phyloP scores from a whole-genome alignment of 2,888 invertebrate genomes.

The Tillus elongatus region DNA sequence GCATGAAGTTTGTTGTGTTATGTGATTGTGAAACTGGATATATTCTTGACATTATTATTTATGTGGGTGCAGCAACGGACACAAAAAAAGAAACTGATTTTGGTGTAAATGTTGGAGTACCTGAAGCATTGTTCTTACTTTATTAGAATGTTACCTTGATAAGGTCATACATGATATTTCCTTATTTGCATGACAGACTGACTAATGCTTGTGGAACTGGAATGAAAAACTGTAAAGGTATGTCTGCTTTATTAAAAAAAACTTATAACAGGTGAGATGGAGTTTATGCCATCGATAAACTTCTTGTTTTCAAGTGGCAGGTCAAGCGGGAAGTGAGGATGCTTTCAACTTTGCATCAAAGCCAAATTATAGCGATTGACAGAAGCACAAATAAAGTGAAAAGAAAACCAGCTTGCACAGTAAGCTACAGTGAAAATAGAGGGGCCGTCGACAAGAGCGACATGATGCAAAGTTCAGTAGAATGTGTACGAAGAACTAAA shows the following conservation, averaged over 20 bases:
- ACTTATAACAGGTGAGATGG: constrained; percentile 16
- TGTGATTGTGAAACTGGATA: constrained; percentile 24
- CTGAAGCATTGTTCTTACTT: constrained; percentile 19
- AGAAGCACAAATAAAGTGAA: constrained; percentile 15
- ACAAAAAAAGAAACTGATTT: constrained; percentile 8
- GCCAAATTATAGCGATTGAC: constrained; percentile 20
- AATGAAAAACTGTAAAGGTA: constrained; percentile 15
- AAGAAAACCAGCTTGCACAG: constrained; percentile 24
- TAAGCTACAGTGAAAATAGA: constrained; percentile 32
- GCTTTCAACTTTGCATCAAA: constrained; percentile 25
- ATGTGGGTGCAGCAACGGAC: constrained; percentile 17
- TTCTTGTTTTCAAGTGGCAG: constrained; percentile 29
- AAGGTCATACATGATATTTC: constrained; percentile 21
- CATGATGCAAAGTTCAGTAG: constrained; percentile 28
- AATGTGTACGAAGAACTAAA: constrained; percentile 27
- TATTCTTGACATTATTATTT: constrained; percentile 22
- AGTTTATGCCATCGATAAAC: constrained; percentile 12
- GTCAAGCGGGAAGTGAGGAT: constrained; percentile 30
- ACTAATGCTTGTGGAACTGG: constrained; percentile 18
- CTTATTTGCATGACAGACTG: constrained; percentile 12
- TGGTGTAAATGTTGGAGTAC: constrained; percentile 15
- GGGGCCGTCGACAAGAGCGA: constrained; percentile 29
- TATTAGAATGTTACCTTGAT: constrained; percentile 18
- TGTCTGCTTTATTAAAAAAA: constrained; percentile 16
- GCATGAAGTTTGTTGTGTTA: constrained; percentile 22